phyloP scores from a whole-genome alignment of 2,113 vertebrate species.

The Spea bombifrons region DNA sequence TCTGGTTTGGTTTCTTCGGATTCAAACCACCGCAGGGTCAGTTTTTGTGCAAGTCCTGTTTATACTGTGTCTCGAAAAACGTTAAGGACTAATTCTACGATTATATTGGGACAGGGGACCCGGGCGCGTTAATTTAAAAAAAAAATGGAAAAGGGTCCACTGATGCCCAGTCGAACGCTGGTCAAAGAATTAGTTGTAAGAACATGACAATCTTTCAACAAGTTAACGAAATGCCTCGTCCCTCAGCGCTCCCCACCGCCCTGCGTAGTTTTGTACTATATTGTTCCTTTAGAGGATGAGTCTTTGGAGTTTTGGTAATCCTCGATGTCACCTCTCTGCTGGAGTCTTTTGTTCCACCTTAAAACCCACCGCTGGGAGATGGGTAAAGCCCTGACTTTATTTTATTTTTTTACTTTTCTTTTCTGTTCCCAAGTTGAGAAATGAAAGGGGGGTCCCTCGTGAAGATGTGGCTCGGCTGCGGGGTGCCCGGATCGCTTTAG shows the following conservation, averaged over 20 bases:
- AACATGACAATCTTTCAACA: background rate
- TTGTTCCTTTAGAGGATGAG: background rate
- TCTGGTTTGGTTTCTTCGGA: background rate
- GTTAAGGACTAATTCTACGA: too few relatives aligned
- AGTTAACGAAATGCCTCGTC: background rate
- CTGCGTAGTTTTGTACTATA: background rate
- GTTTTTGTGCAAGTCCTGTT: too few relatives aligned
- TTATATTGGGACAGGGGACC: too few relatives aligned
- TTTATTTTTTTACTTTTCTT: background rate
- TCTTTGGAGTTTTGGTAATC: conserved; percentile 17
- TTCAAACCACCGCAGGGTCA: background rate
- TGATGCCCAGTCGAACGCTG: background rate
- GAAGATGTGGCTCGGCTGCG: conserved; percentile 16
- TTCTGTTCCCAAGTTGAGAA: conserved; percentile 6
- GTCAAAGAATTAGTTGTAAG: background rate
- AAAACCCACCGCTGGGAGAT: conserved; percentile 18
- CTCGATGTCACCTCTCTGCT: conserved; percentile 18
- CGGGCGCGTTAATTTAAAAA: too few relatives aligned
- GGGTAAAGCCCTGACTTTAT: background rate
- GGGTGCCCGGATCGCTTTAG: conserved; percentile 26
- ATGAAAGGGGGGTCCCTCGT: conserved; percentile 18
- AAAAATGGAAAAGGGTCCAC: too few relatives aligned
- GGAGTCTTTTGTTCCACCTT: conserved; percentile 29
- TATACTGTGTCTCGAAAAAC: too few relatives aligned
- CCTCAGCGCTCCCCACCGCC: background rate